Conservation (phyloP, 2,888 invertebrate species). For the Acronicta psi region DNA sequence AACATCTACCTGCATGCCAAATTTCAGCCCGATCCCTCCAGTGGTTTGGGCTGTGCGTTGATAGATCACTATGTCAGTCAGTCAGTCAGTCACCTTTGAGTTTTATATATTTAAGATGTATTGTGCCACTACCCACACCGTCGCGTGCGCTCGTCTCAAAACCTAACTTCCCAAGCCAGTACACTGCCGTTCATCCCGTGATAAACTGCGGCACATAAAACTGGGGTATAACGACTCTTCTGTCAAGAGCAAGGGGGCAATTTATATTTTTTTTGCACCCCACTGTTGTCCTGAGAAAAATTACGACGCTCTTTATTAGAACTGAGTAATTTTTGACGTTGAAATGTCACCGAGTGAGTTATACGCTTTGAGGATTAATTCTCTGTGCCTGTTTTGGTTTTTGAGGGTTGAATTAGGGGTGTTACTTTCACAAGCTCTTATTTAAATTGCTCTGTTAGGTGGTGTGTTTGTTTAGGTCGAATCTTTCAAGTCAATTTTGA, state of each 20-base stretch:
- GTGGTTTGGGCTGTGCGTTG: too few relatives aligned
- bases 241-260: slow-evolving; percentile 80
- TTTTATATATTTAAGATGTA: too few relatives aligned
- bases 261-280: slow-evolving; percentile 69
- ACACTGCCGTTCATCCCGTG: slow-evolving; percentile 69
- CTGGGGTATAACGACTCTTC: slow-evolving; percentile 78
- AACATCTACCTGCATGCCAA: too few relatives aligned
- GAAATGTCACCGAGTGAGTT: slow-evolving; percentile 43
- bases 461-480: too few relatives aligned
- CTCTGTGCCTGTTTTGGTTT: slow-evolving; percentile 5
- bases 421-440: too few relatives aligned
- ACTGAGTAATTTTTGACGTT: slow-evolving; percentile 65
- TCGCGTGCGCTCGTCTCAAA: not conserved
- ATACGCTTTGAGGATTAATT: slow-evolving; percentile 35
- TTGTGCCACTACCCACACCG: too few relatives aligned
- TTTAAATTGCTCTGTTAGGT: too few relatives aligned
- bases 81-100: too few relatives aligned
- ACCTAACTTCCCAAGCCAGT: slow-evolving; percentile 48
- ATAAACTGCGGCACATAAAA: slow-evolving; percentile 80
- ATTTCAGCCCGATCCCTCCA: too few relatives aligned
- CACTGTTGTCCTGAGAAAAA: slow-evolving; percentile 62
- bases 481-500: too few relatives aligned
- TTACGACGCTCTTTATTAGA: slow-evolving; percentile 65
- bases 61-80: too few relatives aligned
- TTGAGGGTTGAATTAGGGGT: not conserved